These are phyloP conservation scores for Drosophila lacicola DNA, from an alignment of 2,888 invertebrate genomes.

Conservation along the genomic window DNA sequence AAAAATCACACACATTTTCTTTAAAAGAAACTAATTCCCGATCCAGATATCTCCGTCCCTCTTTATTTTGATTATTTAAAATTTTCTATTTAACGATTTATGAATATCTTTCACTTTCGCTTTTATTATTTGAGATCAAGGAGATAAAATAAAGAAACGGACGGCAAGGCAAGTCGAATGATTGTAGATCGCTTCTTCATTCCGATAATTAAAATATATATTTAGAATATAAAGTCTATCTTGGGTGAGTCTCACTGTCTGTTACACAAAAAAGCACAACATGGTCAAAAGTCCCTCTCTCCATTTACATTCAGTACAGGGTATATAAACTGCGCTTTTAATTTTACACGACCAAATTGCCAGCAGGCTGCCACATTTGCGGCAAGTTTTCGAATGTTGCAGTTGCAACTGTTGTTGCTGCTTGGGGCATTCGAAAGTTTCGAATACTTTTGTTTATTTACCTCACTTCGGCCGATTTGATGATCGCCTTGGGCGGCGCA, in stretches of 20 bases:
- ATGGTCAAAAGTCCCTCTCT: not conserved
- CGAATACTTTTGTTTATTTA: constrained; percentile 50
- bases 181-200: not conserved
- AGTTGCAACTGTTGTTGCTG: constrained; percentile 3
- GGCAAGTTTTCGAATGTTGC: constrained; percentile 2
- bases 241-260: too few relatives aligned
- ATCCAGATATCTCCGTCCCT: too few relatives aligned
- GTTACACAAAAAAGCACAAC: not conserved
- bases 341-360: constrained; percentile 43
- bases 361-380: not conserved
- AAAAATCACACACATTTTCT: too few relatives aligned
- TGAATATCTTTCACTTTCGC: not conserved
- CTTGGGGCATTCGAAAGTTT: constrained; percentile 3
- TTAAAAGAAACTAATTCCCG: not conserved
- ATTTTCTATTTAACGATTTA: not conserved
- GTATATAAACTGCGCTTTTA: constrained; percentile 13
- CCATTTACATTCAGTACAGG: not conserved
- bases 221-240: not conserved
- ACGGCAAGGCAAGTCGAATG: too few relatives aligned
- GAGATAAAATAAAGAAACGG: too few relatives aligned
- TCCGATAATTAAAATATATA: not conserved
- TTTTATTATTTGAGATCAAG: too few relatives aligned
- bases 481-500: constrained; percentile 84
- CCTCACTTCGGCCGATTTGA: constrained; percentile 85
- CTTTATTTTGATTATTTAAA: too few relatives aligned